phyloP scores from a whole-genome alignment of 2,797 vertebrate species.

The Neosilurus mollespiculum region DNA sequence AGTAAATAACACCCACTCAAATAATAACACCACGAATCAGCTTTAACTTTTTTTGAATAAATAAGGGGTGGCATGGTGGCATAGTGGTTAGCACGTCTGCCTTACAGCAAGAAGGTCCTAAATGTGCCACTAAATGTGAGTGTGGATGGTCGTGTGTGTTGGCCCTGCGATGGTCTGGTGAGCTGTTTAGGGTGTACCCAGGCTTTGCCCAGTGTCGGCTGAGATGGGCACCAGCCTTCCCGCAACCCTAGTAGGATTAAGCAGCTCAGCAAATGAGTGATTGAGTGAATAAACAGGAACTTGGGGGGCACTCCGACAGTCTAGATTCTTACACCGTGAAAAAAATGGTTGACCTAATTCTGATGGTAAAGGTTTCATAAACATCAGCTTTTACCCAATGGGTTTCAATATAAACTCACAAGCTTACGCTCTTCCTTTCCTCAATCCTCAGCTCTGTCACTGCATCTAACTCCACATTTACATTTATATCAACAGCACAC shows the following conservation, averaged over 20 bases:
- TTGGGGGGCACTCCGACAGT: slow-evolving; percentile 19
- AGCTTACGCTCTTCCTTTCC: background rate
- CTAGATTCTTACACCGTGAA: slow-evolving; percentile 28
- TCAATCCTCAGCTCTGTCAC: slow-evolving; percentile 30
- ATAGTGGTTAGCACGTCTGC: no score
- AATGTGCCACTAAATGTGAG: no score
- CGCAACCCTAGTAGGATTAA: no score
- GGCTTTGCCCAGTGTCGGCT: no score
- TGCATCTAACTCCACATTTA: slow-evolving; percentile 22
- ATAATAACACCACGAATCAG: slow-evolving; percentile 12
- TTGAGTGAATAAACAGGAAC: background rate
- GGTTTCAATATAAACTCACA: slow-evolving; percentile 34
- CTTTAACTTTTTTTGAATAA: background rate
- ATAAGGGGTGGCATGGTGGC: no score
- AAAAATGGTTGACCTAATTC: slow-evolving; percentile 55
- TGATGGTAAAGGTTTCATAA: slow-evolving; percentile 53
- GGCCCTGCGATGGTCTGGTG: no score
- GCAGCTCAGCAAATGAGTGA: slow-evolving; percentile 1
- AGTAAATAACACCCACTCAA: background rate
- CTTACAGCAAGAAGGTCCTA: no score
- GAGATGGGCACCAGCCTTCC: no score
- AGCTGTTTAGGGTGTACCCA: no score
- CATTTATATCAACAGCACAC: slow-evolving; percentile 9
- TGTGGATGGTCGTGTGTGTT: no score
- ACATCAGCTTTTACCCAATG: slow-evolving; percentile 46